A percentile compares a stretch with the other conserved stretches of the same genome.
These are phyloP conservation scores for Hystrix brachyura DNA, from an alignment of 2,113 vertebrate genomes.

Conservation along the genomic window DNA sequence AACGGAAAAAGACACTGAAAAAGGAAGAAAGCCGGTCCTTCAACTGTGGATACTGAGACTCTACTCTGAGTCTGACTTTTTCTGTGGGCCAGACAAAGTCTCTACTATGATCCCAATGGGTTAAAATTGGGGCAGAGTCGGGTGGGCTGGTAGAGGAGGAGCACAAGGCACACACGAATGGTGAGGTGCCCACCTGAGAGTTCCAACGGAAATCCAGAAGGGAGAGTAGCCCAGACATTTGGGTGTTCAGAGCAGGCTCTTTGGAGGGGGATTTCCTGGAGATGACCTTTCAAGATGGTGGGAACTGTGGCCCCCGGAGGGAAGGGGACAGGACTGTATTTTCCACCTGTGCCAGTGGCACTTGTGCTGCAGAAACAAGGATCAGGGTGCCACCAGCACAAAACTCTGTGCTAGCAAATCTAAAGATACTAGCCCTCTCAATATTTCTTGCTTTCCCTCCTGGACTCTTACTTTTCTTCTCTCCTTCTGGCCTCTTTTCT, in stretches of 20 bases:
- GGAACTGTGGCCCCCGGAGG: background rate
- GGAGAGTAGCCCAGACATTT: background rate
- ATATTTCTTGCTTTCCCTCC: slow-evolving; percentile 61
- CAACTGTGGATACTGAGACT: background rate
- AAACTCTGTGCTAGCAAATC: slow-evolving; percentile 70
- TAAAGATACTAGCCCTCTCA: slow-evolving; percentile 74
- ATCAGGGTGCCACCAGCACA: background rate
- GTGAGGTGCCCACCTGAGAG: background rate
- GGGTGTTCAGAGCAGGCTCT: background rate
- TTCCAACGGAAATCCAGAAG: background rate
- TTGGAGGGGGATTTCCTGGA: background rate
- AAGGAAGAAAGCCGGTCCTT: background rate
- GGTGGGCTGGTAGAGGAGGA: accelerated
- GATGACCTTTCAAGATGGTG: background rate
- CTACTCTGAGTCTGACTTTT: background rate
- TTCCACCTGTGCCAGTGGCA: background rate
- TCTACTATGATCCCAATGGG: background rate
- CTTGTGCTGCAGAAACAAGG: background rate
- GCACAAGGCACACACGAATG: accelerated
- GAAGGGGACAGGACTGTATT: background rate
- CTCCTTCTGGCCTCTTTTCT: slow-evolving; percentile 47
- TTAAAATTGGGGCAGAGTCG: too few species aligned
- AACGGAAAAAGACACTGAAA: background rate
- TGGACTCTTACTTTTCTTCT: slow-evolving; percentile 67
- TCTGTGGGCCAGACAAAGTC: background rate